Evolutionary conservation across 2,113 vertebrate species (phyloP), one percentile per base, ranked within the genome.

Genomic region (Vireo altiloquus): DNA sequence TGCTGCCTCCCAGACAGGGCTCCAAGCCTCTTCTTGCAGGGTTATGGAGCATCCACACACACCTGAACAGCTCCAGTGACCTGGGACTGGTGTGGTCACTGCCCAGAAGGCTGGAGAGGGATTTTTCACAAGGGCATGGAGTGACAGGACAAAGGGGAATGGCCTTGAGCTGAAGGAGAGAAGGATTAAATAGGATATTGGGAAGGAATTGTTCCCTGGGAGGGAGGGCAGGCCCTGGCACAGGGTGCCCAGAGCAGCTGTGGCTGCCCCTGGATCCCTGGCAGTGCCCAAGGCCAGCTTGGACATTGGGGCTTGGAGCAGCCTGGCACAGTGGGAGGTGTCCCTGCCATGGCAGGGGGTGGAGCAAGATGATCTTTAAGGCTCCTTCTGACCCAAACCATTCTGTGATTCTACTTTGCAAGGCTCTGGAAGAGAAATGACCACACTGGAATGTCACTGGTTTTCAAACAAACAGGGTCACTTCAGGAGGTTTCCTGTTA

Each of bases 331-430:
- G 22, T 42, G 76, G 37, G 0, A 80, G 76, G 57, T 35, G 75
- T 42, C 57, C 66, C 66, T 87, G 85, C 49, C 57, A 25, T 35
- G 85, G 49, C 57, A 18, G 35, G 39, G 49, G 35, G 11, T 22
- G 31, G 31, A 0, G 31, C 2, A 0, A 0, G 50, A 5, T 33
- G 42, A 3, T 0, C 10, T 72, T 37, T 65, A 3, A 23, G 12
- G 21, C 42, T 25, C 25, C 15, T 88, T 9, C 39, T 35, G 18
- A 11, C 59, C 42, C 33, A 74, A 81, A 37, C 15, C 24, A 22
- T 53, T 68, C 60, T 40, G 50, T 5, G 5, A 40, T 65, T 56
- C 37, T 52, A 2, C 28, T 72, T 24, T 65, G 59, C 33, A 71
- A 81, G n/a, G 15, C 30, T 92, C 40, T 92, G 57, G 13, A 82